Evolutionary conservation across 2,888 invertebrate species (phyloP), one percentile per base, ranked within the genome.

Genomic region (Cynaeus angustus): DNA sequence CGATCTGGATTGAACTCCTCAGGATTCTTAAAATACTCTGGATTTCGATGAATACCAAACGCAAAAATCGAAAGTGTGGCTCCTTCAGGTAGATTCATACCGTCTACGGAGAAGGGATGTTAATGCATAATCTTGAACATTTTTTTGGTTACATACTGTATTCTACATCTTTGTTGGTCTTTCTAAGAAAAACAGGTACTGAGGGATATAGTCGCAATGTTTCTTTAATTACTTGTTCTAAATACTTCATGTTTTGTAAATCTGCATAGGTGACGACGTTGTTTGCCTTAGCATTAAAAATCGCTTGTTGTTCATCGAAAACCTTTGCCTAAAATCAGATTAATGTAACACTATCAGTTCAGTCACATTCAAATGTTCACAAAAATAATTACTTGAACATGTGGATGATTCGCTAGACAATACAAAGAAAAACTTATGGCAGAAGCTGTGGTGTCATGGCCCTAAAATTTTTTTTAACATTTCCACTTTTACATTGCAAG

Each of bases 161-260:
- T 70, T 74, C 67, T 3, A 79, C 78, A 46, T 88, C 87, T 14
- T 85, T 82, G 0, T 77, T 80, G 0, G 86, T 75, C 28, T 77
- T 71, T 71, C 88, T 82, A 71, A 83, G 85, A 62, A 87, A 86
- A 0, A 87, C 62, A 1, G 88, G 88, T 1, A 88, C 88, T 0
- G 88, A 84, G 0, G 89, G 88, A 74, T 85, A 88, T 16, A 89
- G 72, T 5, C 89, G 80, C 38, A 89, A 80, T 0, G 86, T 80
- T 78, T 89, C 89, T 72, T 87, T 89, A 46, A 89, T 86, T 0
- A 88, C 87, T 48, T 85, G 74, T 56, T 88, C 88, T 71, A 88
- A 81, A 75, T 88, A 88, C 76, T 87, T 88, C 88, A 89, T 88
- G 68, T 87, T 82, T 55, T 85, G 82, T 3, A 88, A 73, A 46